Evolutionary conservation across 2,113 vertebrate genomes (phyloP).

Genomic region (Cololabis saira): DNA sequence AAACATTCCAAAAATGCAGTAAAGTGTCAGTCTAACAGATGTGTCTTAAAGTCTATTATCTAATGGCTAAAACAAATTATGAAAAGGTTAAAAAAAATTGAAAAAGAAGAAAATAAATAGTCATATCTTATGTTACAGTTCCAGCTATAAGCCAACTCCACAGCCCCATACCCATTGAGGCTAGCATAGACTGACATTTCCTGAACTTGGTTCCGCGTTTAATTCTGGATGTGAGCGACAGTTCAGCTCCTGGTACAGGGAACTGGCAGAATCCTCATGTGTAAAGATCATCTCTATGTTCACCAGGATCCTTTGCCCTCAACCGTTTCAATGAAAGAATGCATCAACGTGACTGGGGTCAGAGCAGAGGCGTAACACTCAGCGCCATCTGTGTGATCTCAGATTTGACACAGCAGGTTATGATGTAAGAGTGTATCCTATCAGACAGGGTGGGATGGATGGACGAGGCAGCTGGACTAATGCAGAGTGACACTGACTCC

Average conservation of each 20-base stretch:
- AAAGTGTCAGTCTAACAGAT: no score
- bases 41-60: no score
- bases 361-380: slow-evolving; percentile 23
- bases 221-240: neutral
- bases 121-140: no score
- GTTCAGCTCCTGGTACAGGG: slow-evolving; percentile 12
- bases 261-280: slow-evolving; percentile 20
- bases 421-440: slow-evolving; percentile 54
- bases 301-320: slow-evolving; percentile 9
- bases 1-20: no score
- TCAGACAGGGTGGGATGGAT: slow-evolving; percentile 52
- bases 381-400: slow-evolving; percentile 30
- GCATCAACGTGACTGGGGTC: slow-evolving; percentile 46
- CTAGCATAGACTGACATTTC: no score
- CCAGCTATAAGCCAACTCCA: no score
- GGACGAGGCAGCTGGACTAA: slow-evolving; percentile 61
- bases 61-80: no score
- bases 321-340: slow-evolving; percentile 46
- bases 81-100: no score
- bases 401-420: slow-evolving; percentile 51
- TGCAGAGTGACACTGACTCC: slow-evolving; percentile 70
- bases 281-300: slow-evolving; percentile 18
- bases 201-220: no score
- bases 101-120: no score
- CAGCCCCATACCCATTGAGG: no score